Evolutionary conservation across 2,797 vertebrate genomes (phyloP), one percentile per base, ranked within the genome.

Genomic region (Sebastes alutus): DNA sequence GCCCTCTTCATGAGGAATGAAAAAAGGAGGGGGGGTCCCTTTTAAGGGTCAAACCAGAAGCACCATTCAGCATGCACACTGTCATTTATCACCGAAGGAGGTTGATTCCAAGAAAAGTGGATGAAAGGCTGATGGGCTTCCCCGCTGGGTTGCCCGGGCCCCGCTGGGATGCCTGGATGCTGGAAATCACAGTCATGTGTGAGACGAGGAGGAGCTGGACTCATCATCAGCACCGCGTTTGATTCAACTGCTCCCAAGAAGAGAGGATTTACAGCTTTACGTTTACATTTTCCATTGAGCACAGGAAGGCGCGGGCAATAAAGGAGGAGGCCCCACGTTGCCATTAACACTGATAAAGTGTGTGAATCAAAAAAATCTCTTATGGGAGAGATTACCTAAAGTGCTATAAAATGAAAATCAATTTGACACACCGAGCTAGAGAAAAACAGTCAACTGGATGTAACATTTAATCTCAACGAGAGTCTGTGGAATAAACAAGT

Each of bases 61-160:
- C 83, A 85, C 90, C 80, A 91, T 94, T 95, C 90, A 92, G 78
- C 82, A 77, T 25, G 78, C 88, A 92, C 86, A 87, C 88, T 88
- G 86, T 90, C 90, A 94, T 95, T 94, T 95, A 93, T 95, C 94
- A 95, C 87, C 72, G 11, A 87, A 75, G 87, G 90, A 88, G 82
- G 80, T 88, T 85, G 83, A 77, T 90, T 94, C 93, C 88, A 91
- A 90, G 90, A 91, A 93, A 80, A 89, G 88, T 81, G 67, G 78
- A 91, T 92, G 85, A 93, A 94, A 91, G 87, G 86, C 81, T 78
- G 76, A 91, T 78, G 90, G 82, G 87, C 65, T 91, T 90, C 88
- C 94, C 92, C 73, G 72, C 89, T 88, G 94, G 59, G 91, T 78
- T 86, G 70, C 87, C 85, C 68, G 25, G 85, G 71, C 80, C 88